Percentiles rank a stretch among this genome's conserved stretches.
phyloP scores from a whole-genome alignment of 30 jellyfish, hydroid and myxozoan species.

The Aurelia aurita region DNA sequence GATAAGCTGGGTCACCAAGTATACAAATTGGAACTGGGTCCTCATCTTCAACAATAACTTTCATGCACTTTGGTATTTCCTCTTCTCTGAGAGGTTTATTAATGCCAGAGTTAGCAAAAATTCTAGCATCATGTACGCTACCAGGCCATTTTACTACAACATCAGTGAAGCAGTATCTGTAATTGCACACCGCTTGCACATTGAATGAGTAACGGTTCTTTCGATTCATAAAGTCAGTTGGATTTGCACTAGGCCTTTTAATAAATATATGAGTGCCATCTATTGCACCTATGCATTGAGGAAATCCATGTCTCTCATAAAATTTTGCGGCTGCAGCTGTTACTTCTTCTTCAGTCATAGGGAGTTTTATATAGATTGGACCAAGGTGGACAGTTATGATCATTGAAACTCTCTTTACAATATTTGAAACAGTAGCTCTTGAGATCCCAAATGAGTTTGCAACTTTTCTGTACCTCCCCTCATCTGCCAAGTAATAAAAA shows the following conservation, averaged over 20 bases:
- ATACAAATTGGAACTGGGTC: constrained; percentile 55
- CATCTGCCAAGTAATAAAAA: constrained; percentile 68
- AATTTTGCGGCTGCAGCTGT: constrained; percentile 4
- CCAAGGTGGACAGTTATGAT: constrained; percentile 45
- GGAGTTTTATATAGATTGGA: constrained; percentile 52
- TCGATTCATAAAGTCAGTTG: constrained; percentile 44
- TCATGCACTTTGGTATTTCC: constrained; percentile 48
- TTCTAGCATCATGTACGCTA: constrained; percentile 69
- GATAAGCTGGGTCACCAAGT: constrained; percentile 86
- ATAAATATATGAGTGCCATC: constrained; percentile 60
- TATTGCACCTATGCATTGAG: constrained; percentile 78
- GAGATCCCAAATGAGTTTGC: constrained; percentile 76
- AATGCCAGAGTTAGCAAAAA: constrained; percentile 37
- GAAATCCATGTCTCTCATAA: constrained; percentile 58
- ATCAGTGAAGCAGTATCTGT: constrained; percentile 52
- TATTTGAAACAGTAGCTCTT: constrained; percentile 63
- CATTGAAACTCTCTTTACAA: constrained; percentile 35
- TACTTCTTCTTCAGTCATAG: constrained; percentile 36
- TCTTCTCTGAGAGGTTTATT: constrained; percentile 20
- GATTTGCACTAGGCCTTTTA: constrained; percentile 37
- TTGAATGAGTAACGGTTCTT: constrained; percentile 47
- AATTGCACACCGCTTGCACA: constrained; percentile 70
- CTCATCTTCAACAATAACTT: constrained; percentile 39
- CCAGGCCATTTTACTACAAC: constrained; percentile 70
- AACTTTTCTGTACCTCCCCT: constrained; percentile 54